Conservation (phyloP, 92 coral and sea anemone species). For the Epizoanthus rinbou region DNA sequence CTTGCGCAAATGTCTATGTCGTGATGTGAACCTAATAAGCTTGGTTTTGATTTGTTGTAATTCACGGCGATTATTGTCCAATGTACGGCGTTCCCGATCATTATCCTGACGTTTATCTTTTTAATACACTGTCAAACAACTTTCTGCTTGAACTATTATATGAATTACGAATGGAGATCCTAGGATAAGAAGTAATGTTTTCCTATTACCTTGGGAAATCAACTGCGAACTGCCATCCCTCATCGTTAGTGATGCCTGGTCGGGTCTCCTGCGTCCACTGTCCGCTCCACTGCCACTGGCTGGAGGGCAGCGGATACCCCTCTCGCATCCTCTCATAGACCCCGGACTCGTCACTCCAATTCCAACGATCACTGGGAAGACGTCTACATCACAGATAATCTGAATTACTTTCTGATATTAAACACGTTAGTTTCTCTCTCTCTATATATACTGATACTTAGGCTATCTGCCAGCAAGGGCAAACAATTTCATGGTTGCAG, state of each 20-base stretch:
- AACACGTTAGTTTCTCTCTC: too few species aligned
- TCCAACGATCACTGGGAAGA: slow-evolving; percentile 88
- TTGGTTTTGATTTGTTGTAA: too few species aligned
- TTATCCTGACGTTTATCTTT: too few species aligned
- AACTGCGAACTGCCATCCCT: slow-evolving; percentile 98
- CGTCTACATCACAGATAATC: slow-evolving; percentile 62
- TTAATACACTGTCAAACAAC: neutral
- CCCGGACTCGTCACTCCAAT: slow-evolving; percentile 97
- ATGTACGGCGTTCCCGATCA: too few species aligned
- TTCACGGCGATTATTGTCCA: too few species aligned
- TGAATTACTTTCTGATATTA: neutral
- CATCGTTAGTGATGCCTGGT: slow-evolving; percentile 79
- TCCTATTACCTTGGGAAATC: slow-evolving; percentile 91
- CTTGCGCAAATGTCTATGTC: too few species aligned
- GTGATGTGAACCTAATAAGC: too few species aligned
- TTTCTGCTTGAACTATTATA: neutral
- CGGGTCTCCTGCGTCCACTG: slow-evolving; percentile 93
- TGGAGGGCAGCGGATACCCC: slow-evolving; percentile 84
- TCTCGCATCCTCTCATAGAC: slow-evolving; percentile 88
- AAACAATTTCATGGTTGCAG: too few species aligned
- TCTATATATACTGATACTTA: too few species aligned
- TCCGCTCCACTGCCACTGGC: slow-evolving; percentile 96
- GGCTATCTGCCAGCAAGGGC: too few species aligned
- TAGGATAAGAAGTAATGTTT: neutral
- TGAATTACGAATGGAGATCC: neutral